Evolutionary conservation across 2,797 vertebrate genomes (phyloP).

Genomic region (Sebastes iracundus): DNA sequence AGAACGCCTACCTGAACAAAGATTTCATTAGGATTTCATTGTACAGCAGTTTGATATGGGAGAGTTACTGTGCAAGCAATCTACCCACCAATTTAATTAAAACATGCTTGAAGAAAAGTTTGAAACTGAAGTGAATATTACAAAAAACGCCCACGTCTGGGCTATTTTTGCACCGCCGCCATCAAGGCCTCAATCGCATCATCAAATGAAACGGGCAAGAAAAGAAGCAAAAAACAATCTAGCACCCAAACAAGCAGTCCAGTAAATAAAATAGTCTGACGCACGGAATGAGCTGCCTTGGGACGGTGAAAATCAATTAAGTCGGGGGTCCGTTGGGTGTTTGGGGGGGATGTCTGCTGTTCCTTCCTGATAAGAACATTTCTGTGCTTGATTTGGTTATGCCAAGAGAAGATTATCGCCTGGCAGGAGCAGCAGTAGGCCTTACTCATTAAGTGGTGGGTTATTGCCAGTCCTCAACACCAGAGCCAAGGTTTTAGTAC

Average conservation of each 20-base stretch:
- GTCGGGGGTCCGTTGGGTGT: slow-evolving; percentile 63
- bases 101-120: slow-evolving; percentile 19
- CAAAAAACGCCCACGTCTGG: slow-evolving; percentile 10
- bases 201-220: slow-evolving; percentile 51
- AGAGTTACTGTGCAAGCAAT: slow-evolving; percentile 1
- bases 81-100: slow-evolving; percentile 6
- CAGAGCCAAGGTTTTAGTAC: slow-evolving; percentile 75
- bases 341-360: slow-evolving; percentile 69
- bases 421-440: slow-evolving; percentile 74
- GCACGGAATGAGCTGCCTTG: slow-evolving; percentile 60
- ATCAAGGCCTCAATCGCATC: slow-evolving; percentile 47
- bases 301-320: slow-evolving; percentile 75
- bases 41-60: not conserved
- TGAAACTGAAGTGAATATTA: not conserved
- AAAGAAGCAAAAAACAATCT: slow-evolving; percentile 44
- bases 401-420: slow-evolving; percentile 79
- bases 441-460: slow-evolving; percentile 80
- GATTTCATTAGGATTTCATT: slow-evolving; percentile 10
- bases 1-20: not conserved
- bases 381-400: slow-evolving; percentile 78
- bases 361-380: slow-evolving; percentile 79
- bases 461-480: slow-evolving; percentile 75
- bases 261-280: slow-evolving; percentile 69
- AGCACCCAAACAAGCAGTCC: slow-evolving; percentile 58
- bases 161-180: slow-evolving; percentile 28